Percentiles rank a stretch among this genome's conserved stretches.
Conservation (phyloP, 1,140 invertebrate species). For the Bicyclus anynana region DNA sequence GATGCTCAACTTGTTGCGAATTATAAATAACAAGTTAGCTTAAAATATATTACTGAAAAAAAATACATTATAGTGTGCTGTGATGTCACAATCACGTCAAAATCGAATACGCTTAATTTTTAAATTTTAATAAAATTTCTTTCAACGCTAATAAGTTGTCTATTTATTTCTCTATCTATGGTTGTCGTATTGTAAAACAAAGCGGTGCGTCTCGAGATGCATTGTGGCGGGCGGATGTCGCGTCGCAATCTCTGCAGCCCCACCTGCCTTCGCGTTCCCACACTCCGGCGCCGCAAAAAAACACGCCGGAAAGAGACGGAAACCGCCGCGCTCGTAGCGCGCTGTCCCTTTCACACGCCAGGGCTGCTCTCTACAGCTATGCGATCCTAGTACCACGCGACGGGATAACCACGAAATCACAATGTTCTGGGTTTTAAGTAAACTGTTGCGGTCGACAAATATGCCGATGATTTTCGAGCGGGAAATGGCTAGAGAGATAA, state of each 20-base stretch:
- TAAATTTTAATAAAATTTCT: too few species aligned
- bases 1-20: too few species aligned
- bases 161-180: too few species aligned
- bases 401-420: slow-evolving; percentile 57
- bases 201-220: slow-evolving; percentile 65
- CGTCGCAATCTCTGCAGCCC: slow-evolving; percentile 73
- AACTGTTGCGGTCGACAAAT: slow-evolving; percentile 39
- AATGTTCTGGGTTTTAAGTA: slow-evolving; percentile 62
- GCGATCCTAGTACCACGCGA: slow-evolving; percentile 38
- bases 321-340: slow-evolving; percentile 35
- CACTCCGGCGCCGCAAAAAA: slow-evolving; percentile 76
- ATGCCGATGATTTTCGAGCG: slow-evolving; percentile 29
- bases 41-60: too few species aligned
- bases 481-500: slow-evolving; percentile 27
- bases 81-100: too few species aligned
- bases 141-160: too few species aligned
- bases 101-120: too few species aligned
- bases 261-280: slow-evolving; percentile 75
- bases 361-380: slow-evolving; percentile 39
- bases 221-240: slow-evolving; percentile 74
- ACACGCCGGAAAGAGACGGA: slow-evolving; percentile 54
- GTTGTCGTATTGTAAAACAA: slow-evolving; percentile 72
- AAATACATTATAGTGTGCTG: too few species aligned
- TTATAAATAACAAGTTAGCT: too few species aligned
- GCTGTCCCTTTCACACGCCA: slow-evolving; percentile 49